Percentiles rank a stretch among this genome's conserved stretches.
Conservation (phyloP, 2,888 invertebrate genomes). For the Noctua pronuba region DNA sequence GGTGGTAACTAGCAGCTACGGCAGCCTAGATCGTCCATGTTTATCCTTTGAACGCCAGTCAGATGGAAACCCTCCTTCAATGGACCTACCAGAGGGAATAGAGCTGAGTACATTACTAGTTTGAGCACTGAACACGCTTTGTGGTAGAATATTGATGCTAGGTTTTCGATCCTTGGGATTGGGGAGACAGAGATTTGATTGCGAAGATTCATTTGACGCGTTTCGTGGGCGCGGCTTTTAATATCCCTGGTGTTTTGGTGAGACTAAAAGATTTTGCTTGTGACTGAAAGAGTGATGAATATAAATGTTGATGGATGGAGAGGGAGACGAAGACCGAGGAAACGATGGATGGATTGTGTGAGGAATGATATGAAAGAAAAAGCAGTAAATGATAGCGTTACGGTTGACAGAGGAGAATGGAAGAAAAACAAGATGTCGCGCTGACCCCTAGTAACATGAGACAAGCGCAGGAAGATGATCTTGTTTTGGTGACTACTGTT, state of each 20-base stretch:
- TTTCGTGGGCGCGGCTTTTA: background rate
- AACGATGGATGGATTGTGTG: too few species aligned
- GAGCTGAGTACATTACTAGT: conserved; percentile 39
- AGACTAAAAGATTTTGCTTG: too few species aligned
- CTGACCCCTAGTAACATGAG: too few species aligned
- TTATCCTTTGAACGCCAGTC: conserved; percentile 63
- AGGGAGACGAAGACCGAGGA: too few species aligned
- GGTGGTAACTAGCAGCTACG: conserved; percentile 17
- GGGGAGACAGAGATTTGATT: conserved; percentile 22
- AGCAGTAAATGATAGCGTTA: too few species aligned
- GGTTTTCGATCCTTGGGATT: conserved; percentile 7
- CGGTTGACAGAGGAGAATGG: too few species aligned
- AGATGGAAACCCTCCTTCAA: conserved; percentile 64
- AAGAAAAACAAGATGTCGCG: too few species aligned
- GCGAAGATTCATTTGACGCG: background rate
- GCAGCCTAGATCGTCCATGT: conserved; percentile 35
- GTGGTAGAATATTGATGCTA: conserved; percentile 22
- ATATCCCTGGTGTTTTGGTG: background rate
- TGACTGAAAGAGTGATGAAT: too few species aligned
- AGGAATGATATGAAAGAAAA: too few species aligned
- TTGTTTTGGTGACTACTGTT: background rate
- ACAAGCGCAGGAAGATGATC: too few species aligned
- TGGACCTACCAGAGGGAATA: conserved; percentile 60
- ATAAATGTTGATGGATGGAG: too few species aligned
- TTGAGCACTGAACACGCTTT: conserved; percentile 35